Conservation (phyloP, 2,888 invertebrate genomes). For the Isoperla grammatica region DNA sequence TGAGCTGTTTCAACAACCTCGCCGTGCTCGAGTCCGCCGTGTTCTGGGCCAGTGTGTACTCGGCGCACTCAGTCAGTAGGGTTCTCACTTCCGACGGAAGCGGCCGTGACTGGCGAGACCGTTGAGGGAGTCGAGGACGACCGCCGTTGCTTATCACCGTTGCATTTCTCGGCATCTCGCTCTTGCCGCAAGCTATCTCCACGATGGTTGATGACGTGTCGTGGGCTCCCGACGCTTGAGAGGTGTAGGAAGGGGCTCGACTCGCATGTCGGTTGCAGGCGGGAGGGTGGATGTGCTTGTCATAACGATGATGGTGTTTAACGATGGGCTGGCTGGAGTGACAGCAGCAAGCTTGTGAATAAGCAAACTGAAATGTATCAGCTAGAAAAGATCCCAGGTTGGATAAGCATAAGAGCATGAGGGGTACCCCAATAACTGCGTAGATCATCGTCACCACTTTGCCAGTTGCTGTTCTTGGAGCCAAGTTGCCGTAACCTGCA, state of each 20-base stretch:
- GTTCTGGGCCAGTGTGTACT: conserved; percentile 38
- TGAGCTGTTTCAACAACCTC: conserved; percentile 28
- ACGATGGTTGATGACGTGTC: conserved; percentile 11
- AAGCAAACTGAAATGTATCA: conserved; percentile 65
- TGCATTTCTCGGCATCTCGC: conserved; percentile 37
- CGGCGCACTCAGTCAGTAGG: conserved; percentile 39
- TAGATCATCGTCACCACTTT: conserved; percentile 81
- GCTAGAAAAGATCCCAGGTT: conserved; percentile 79
- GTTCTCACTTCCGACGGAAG: conserved; percentile 34
- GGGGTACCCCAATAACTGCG: conserved; percentile 80
- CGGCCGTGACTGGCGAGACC: conserved; percentile 18
- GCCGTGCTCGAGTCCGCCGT: conserved; percentile 28
- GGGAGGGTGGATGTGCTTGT: conserved; percentile 41
- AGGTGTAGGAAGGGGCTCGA: conserved; percentile 15
- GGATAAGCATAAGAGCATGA: conserved; percentile 80
- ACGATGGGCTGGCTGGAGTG: neutral
- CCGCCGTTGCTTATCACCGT: conserved; percentile 50
- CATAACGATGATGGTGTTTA: conserved; percentile 40
- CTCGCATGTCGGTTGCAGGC: conserved; percentile 3
- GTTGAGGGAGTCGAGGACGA: conserved; percentile 33
- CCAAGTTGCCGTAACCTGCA: conserved; percentile 78
- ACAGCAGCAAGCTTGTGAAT: conserved; percentile 45
- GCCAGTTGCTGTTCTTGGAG: conserved; percentile 75
- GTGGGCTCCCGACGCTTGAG: conserved; percentile 3
- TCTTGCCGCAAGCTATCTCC: conserved; percentile 37